These are phyloP conservation scores for Reinhardtius hippoglossoides DNA, from an alignment of 2,113 vertebrate species.

Conservation along the genomic window DNA sequence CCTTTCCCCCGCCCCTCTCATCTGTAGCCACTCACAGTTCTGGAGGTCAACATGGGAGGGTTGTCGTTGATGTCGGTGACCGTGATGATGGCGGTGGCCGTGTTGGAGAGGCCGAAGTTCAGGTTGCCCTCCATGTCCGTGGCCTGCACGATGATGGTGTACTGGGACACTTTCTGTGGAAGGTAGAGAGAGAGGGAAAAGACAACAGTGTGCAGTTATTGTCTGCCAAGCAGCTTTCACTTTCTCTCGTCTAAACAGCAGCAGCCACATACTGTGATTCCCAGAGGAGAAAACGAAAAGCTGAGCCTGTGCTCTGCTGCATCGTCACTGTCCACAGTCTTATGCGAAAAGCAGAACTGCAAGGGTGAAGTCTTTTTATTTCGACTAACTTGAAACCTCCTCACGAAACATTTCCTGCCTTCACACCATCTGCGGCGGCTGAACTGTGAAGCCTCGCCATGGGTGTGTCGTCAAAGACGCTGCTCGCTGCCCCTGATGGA, in stretches of 20 bases:
- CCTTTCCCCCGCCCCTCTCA: background rate
- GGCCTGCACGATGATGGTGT: constrained; percentile 93
- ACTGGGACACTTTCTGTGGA: constrained; percentile 94
- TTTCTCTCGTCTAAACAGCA: constrained; percentile 19
- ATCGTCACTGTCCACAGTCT: constrained; percentile 33
- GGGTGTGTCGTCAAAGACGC: no score
- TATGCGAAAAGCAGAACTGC: constrained; percentile 56
- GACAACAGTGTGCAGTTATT: constrained; percentile 30
- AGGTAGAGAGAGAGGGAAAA: constrained; percentile 34
- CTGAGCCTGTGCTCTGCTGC: constrained; percentile 45
- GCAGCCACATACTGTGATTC: constrained; percentile 38
- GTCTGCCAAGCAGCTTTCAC: constrained; percentile 28
- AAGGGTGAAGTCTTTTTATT: constrained; percentile 63
- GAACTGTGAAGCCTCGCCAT: no score
- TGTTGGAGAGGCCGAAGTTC: constrained; percentile 96
- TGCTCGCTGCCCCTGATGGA: constrained; percentile 42
- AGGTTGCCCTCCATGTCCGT: constrained; percentile 98
- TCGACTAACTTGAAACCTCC: constrained; percentile 46
- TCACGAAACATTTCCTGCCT: constrained; percentile 54
- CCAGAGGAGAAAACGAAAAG: constrained; percentile 20
- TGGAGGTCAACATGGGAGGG: constrained; percentile 91
- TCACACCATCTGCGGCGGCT: constrained; percentile 16
- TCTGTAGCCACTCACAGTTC: constrained; percentile 86
- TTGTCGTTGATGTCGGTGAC: constrained; percentile 97
- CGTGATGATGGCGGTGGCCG: constrained; percentile 92